These are phyloP conservation scores for Syngnathus acus DNA, from an alignment of 2,797 vertebrate genomes.

Conservation along the genomic window DNA sequence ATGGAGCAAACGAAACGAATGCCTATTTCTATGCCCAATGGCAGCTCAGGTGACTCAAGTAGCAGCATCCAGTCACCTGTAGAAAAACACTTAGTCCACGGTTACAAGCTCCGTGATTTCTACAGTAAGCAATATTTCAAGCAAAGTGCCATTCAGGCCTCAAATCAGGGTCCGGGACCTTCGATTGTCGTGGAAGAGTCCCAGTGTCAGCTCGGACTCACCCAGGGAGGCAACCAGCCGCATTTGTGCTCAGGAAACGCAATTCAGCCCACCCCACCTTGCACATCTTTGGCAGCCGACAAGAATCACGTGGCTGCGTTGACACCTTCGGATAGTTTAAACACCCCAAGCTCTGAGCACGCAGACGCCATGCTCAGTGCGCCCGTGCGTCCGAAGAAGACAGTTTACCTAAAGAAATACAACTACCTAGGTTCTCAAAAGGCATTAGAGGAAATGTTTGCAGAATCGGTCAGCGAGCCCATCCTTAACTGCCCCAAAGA, in stretches of 20 bases:
- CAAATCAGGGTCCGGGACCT: slow-evolving; percentile 55
- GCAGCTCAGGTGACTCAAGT: slow-evolving; percentile 48
- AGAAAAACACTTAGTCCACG: slow-evolving; percentile 76
- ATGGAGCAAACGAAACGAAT: slow-evolving; percentile 57
- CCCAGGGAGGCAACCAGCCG: slow-evolving; percentile 30
- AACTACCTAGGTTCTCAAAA: slow-evolving; percentile 87
- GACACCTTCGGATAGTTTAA: slow-evolving; percentile 63
- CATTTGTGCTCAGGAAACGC: slow-evolving; percentile 51
- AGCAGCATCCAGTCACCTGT: slow-evolving; percentile 56
- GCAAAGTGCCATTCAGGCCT: slow-evolving; percentile 62
- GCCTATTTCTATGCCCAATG: slow-evolving; percentile 48
- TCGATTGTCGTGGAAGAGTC: slow-evolving; percentile 59
- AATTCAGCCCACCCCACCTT: slow-evolving; percentile 49
- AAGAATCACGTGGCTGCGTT: slow-evolving; percentile 63
- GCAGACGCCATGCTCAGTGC: slow-evolving; percentile 49
- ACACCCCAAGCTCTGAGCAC: slow-evolving; percentile 48
- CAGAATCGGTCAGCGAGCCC: slow-evolving; percentile 50
- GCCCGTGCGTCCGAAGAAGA: slow-evolving; percentile 81
- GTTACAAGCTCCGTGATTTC: slow-evolving; percentile 86
- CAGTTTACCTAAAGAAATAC: slow-evolving; percentile 87
- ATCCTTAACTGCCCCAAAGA: slow-evolving; percentile 51
- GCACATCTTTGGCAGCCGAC: slow-evolving; percentile 29
- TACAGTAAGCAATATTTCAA: slow-evolving; percentile 90
- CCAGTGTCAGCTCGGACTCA: slow-evolving; percentile 50
- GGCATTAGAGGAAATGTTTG: slow-evolving; percentile 64